Percentiles rank a stretch among this genome's conserved stretches.
Evolutionary conservation across 2,797 vertebrate species (phyloP).

Genomic region (Enteromius paludinosus): DNA sequence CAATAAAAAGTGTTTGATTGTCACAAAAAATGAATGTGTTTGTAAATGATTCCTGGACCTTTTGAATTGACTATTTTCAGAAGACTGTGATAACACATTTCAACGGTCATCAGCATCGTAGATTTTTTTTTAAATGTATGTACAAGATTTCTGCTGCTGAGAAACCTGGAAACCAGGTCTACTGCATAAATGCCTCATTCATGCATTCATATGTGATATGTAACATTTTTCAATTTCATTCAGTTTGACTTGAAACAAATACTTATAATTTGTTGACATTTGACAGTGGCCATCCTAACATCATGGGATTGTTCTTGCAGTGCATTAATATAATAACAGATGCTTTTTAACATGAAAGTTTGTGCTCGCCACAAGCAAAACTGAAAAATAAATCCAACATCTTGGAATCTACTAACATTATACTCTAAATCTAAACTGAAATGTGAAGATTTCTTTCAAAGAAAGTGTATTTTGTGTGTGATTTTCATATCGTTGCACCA

Average conservation of each 20-base stretch:
- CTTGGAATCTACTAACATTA: background rate
- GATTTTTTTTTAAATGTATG: background rate
- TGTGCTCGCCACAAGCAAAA: background rate
- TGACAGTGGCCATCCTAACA: background rate
- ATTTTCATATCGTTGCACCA: background rate
- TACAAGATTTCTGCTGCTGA: background rate
- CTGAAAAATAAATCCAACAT: background rate
- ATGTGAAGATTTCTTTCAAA: background rate
- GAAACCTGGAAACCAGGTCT: background rate
- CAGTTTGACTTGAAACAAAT: background rate
- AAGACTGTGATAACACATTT: background rate
- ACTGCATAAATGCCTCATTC: too few species aligned
- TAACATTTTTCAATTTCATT: background rate
- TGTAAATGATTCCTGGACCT: background rate
- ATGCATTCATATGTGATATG: background rate
- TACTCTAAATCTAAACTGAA: background rate
- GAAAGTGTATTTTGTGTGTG: background rate
- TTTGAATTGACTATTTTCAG: background rate
- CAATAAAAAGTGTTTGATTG: background rate
- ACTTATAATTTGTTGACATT: background rate
- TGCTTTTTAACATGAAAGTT: background rate
- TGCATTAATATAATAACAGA: conserved; percentile 2
- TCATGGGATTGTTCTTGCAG: background rate
- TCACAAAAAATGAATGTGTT: background rate
- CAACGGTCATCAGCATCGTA: background rate